A percentile compares a stretch with the other conserved stretches of the same genome.
These are phyloP conservation scores for Platyscapa corneri DNA, from an alignment of 1,140 invertebrate genomes.

Conservation along the genomic window DNA sequence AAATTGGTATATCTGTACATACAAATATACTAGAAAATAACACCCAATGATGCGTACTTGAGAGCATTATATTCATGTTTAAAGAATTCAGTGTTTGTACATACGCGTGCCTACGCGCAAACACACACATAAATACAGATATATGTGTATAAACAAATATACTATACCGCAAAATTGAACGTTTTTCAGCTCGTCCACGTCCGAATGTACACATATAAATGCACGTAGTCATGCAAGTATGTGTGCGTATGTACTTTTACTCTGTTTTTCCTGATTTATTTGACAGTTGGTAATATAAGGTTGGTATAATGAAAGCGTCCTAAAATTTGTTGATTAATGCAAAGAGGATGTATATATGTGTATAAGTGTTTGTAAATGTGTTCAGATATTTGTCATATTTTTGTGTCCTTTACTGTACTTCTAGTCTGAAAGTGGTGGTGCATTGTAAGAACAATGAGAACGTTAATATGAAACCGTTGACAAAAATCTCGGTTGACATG, in stretches of 20 bases:
- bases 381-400: background rate
- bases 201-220: background rate
- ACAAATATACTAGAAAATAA: slow-evolving; percentile 2
- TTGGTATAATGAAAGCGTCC: slow-evolving; percentile 2
- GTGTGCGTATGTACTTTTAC: background rate
- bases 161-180: background rate
- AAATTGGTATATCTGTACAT: slow-evolving; percentile 30
- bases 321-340: slow-evolving; percentile 6
- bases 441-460: too few relatives aligned
- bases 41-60: slow-evolving; percentile 21
- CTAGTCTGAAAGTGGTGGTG: background rate
- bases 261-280: slow-evolving; percentile 34
- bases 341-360: background rate
- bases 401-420: background rate
- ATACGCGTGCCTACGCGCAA: too few relatives aligned
- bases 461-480: slow-evolving; percentile 4
- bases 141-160: background rate
- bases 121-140: too few relatives aligned
- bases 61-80: slow-evolving; percentile 1
- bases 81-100: background rate
- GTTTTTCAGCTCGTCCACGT: background rate
- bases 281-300: slow-evolving; percentile 29
- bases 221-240: background rate
- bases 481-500: slow-evolving; percentile 34
- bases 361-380: background rate